Base-by-base conservation (phyloP, 2,113 vertebrate species). In the Carassius carassius region DNA sequence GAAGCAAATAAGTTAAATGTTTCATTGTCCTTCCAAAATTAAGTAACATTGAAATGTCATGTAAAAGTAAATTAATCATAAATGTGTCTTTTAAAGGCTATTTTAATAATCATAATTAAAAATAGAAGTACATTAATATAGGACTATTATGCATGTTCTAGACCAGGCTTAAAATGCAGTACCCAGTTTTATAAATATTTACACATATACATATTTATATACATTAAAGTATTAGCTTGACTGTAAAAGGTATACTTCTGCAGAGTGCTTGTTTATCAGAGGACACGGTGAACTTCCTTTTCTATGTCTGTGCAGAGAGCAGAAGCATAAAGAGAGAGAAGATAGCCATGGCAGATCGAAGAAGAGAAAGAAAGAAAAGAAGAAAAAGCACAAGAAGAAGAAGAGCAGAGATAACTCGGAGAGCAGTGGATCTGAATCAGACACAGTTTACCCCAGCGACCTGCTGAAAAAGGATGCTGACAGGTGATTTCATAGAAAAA, bases 341-440 rank as follows among this genome's bases (percentile, higher is more conserved):
- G 51, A 89, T 49, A 86, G 62, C 56, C 60, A 85, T 47, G 65
- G 86, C 70, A 91, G 90, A 80, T 23, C 88, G 16, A 93, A 93
- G 90, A 97, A 92, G 83, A 96, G 93, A 74, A 95, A 89, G 62
- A 93, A 94, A 83, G 93, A 93, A 94, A 94, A 95, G 82, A 96
- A 90, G 87, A 95, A 94, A 32, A 96, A 94, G 74, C 96, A 93
- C 87, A 96, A 95, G 44, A 94, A 95, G 67, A 95, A 92, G 86
- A 95, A 90, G 85, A 92, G 54, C 0, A 89, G 51, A 76, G 93
- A 89, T 3, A 90, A 80, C 35, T 92, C 92, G 0, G 92, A 91
- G 14, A 94, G 91, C 89, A 94, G 93, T 0, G 93, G 91, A 0
- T 94, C 92, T 0, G 95, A 95, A 10, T 90, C 91, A 6, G 94